phyloP scores from a whole-genome alignment of 1,140 invertebrate species.

The Microplitis demolitor region DNA sequence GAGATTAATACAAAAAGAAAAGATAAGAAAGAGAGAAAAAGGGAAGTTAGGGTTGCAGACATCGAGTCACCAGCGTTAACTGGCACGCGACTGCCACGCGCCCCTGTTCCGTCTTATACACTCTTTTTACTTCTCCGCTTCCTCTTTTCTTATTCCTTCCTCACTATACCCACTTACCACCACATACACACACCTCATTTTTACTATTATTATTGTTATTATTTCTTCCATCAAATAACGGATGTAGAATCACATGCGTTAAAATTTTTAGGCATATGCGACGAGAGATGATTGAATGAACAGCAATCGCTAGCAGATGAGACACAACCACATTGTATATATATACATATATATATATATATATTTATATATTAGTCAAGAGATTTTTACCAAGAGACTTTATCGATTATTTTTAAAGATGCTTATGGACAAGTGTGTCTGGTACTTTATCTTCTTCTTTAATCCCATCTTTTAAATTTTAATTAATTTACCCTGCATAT shows the following conservation, averaged over 20 bases:
- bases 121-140: constrained; percentile 26
- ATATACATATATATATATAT: no score
- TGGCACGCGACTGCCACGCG: constrained; percentile 56
- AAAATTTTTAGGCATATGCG: no score
- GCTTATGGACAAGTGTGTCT: neutral
- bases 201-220: neutral
- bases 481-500: no score
- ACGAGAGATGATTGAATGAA: no score
- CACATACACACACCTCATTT: neutral
- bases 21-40: neutral
- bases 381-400: neutral
- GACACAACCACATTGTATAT: no score
- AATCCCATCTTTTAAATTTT: no score
- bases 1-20: neutral
- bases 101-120: constrained; percentile 35
- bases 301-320: no score
- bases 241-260: no score
- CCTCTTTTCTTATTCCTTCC: constrained; percentile 34
- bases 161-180: neutral
- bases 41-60: constrained; percentile 38
- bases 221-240: neutral
- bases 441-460: neutral
- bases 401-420: neutral
- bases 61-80: constrained; percentile 46
- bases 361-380: no score